Evolutionary conservation across 2,113 vertebrate species (phyloP).

Genomic region (Tetraodon nigroviridis): DNA sequence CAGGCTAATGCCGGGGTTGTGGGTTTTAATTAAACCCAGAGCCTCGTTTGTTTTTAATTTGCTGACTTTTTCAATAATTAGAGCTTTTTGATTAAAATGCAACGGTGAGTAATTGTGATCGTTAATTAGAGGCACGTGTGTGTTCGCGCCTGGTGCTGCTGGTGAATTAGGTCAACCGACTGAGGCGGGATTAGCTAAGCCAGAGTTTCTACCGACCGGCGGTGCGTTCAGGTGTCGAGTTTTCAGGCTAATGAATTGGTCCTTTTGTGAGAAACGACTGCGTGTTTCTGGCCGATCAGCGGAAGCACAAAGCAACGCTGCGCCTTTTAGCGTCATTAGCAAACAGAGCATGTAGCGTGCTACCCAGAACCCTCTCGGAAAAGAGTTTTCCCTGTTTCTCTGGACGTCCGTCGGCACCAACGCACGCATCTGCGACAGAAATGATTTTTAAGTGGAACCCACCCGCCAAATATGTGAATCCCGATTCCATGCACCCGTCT

Average conservation of each 20-base stretch:
- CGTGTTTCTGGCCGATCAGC: constrained; percentile 7
- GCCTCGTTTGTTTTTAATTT: too few relatives aligned
- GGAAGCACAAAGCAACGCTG: neutral
- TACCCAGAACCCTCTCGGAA: constrained; percentile 25
- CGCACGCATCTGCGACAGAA: constrained; percentile 14
- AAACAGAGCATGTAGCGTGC: constrained; percentile 8
- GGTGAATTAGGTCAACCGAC: too few relatives aligned
- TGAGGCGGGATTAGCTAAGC: neutral
- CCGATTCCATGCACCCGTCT: constrained; percentile 48
- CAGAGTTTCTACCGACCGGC: neutral
- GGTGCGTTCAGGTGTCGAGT: neutral
- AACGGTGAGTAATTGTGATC: too few relatives aligned
- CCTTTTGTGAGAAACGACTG: constrained; percentile 1
- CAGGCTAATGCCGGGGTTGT: too few relatives aligned
- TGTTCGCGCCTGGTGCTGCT: too few relatives aligned
- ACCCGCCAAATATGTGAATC: constrained; percentile 67
- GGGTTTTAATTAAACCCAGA: too few relatives aligned
- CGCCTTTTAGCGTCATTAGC: constrained; percentile 10
- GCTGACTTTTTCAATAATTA: too few relatives aligned
- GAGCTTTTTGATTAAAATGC: too few relatives aligned
- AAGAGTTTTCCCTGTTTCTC: constrained; percentile 34
- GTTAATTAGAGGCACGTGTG: too few relatives aligned
- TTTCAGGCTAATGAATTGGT: constrained; percentile 13
- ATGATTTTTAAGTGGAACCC: constrained; percentile 49
- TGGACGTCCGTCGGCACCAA: constrained; percentile 45